Conservation (phyloP, 2,888 invertebrate species). For the Cheilosia vernalis region DNA sequence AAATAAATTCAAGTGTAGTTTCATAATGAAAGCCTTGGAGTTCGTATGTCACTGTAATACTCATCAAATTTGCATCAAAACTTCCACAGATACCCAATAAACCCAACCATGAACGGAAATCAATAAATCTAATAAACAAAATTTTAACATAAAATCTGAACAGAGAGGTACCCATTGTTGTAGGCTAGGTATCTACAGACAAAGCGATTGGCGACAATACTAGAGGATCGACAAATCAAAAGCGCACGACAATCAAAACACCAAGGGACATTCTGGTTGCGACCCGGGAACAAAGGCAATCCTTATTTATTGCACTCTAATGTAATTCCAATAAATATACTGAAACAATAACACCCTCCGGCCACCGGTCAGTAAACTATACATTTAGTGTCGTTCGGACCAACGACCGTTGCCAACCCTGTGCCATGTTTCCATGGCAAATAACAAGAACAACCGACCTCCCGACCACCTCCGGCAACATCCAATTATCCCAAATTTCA, state of each 20-base stretch:
- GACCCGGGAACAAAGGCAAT: not conserved
- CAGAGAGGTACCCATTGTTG: not conserved
- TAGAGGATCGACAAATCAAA: conserved; percentile 29
- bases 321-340: conserved; percentile 57
- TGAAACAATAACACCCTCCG: conserved; percentile 47
- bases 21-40: not conserved
- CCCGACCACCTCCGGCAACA: conserved; percentile 41
- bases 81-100: not conserved
- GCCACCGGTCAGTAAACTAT: conserved; percentile 37
- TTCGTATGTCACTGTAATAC: not conserved
- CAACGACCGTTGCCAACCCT: not conserved
- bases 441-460: conserved; percentile 34
- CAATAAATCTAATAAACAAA: not conserved
- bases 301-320: conserved; percentile 49
- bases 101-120: not conserved
- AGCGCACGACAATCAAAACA: conserved; percentile 12
- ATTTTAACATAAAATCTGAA: no score
- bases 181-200: not conserved
- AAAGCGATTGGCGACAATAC: not conserved
- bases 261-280: not conserved
- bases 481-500: conserved; percentile 59
- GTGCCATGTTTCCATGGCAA: conserved; percentile 16
- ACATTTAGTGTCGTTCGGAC: conserved; percentile 12
- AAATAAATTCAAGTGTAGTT: not conserved
- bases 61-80: conserved; percentile 10